Conservation (phyloP, 2,113 vertebrate species). For the Hassar affinis region DNA sequence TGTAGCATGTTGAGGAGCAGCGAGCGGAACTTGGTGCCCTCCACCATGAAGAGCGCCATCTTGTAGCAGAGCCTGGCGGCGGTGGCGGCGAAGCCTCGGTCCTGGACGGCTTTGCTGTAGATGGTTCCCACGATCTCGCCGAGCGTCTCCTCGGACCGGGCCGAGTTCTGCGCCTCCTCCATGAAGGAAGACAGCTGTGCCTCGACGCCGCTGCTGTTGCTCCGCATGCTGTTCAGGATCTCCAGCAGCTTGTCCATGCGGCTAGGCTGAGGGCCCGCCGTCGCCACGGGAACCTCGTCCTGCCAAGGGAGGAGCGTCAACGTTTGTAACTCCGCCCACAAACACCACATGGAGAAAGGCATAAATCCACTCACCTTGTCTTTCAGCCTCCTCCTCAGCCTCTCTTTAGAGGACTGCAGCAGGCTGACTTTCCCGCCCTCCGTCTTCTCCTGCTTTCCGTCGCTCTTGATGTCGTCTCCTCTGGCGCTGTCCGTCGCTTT, state of each 20-base stretch:
- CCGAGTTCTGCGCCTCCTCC: conserved; percentile 93
- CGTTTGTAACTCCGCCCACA: neutral
- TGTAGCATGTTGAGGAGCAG: conserved; percentile 97
- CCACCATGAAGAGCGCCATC: conserved; percentile 98
- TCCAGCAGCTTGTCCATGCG: conserved; percentile 92
- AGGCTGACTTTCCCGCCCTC: conserved; percentile 85
- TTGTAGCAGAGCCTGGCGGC: conserved; percentile 94
- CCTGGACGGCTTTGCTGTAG: conserved; percentile 88
- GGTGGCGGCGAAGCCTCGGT: conserved; percentile 93
- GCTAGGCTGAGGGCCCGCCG: conserved; percentile 76
- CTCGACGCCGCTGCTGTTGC: conserved; percentile 91
- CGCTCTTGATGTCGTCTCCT: conserved; percentile 60
- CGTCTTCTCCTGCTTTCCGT: conserved; percentile 52
- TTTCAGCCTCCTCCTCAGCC: conserved; percentile 90
- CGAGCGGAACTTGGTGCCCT: conserved; percentile 96
- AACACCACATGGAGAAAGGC: neutral
- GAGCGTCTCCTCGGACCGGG: conserved; percentile 89
- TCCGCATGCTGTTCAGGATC: conserved; percentile 94
- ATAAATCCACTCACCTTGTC: conserved; percentile 82
- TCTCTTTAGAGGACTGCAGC: conserved; percentile 95
- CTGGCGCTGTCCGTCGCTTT: conserved; percentile 45
- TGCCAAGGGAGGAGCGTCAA: conserved; percentile 54
- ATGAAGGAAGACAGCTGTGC: conserved; percentile 90
- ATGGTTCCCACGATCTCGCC: conserved; percentile 88
- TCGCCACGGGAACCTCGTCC: conserved; percentile 82